phyloP scores from a whole-genome alignment of 2,888 invertebrate genomes.

The Zygogramma bicolorata region DNA sequence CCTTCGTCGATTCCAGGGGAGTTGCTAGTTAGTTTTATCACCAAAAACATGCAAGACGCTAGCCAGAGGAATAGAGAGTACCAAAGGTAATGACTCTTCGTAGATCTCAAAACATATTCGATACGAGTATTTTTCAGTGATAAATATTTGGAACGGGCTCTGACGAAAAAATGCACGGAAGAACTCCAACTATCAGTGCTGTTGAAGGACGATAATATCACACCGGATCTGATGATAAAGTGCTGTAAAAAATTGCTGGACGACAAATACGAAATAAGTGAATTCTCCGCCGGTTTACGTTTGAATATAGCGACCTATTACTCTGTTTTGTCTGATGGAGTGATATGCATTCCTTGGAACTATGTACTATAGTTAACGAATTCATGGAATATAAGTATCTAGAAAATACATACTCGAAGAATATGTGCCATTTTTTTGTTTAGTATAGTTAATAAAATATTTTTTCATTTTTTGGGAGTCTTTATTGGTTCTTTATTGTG shows the following conservation, averaged over 20 bases:
- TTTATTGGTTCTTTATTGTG: too few relatives aligned
- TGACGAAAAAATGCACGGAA: constrained; percentile 76
- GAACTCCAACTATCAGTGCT: constrained; percentile 80
- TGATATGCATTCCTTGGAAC: constrained; percentile 94
- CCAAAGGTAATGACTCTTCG: constrained; percentile 71
- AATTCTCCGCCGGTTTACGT: constrained; percentile 74
- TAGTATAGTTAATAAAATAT: too few relatives aligned
- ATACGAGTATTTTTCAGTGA: constrained; percentile 69
- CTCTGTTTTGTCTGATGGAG: constrained; percentile 90
- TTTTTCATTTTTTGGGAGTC: too few relatives aligned
- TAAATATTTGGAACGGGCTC: constrained; percentile 83
- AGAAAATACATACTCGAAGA: too few relatives aligned
- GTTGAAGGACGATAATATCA: constrained; percentile 90
- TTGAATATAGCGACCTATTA: constrained; percentile 91
- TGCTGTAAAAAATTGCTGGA: constrained; percentile 81
- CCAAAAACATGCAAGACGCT: constrained; percentile 82
- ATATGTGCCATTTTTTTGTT: too few relatives aligned
- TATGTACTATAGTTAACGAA: constrained; percentile 78
- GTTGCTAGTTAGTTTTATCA: constrained; percentile 86
- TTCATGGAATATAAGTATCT: too few relatives aligned
- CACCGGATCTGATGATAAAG: constrained; percentile 89
- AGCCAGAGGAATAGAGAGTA: constrained; percentile 79
- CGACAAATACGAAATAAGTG: constrained; percentile 66
- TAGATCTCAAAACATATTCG: neutral
- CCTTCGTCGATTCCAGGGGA: constrained; percentile 92